Evolutionary conservation across 92 coral and sea anemone species (phyloP), one percentile per base, ranked within the genome.

Genomic region (Isaurus tuberculatus): DNA sequence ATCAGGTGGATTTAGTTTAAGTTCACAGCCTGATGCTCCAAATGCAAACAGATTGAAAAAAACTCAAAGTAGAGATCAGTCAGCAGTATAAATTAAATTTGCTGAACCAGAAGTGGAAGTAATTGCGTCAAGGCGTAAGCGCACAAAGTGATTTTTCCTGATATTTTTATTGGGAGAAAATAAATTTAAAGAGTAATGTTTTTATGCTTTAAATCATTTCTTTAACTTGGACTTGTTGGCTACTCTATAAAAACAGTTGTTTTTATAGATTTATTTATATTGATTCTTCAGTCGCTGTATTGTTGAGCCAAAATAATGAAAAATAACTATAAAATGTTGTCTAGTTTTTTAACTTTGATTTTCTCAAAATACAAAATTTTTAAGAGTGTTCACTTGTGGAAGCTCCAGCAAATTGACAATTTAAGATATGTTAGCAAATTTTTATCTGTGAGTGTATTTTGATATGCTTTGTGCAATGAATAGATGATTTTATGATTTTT

Each of bases 81-180:
- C 73, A 30, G 73, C 75, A 46, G 70, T 61, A 46, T 70, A 73
- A 55, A 79, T 79, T 46, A 79, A 32, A 53, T 80, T 80, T 80
- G 84, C 70, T 20, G 70, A 61, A 71, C 84, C 84, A 60, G 60
- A 48, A 11, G 32, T 80, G 28, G 84, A 80, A 64, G 84, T 80
- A 80, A 58, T 65, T 32, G 75, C 34, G 37, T 37, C 66, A 57
- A 40, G 40, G n/a, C 60, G 79, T 23, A 73, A 57, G 34, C 28
- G 40, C 79, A 48, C 61, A 43, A 32, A 73, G 60, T 73, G 61
- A 32, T 16, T 73, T 32, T 32, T 43, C 19, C 61, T 43, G 34
- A 32, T 42, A 57, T 40, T 40, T 43, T 43, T 73, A 14, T 32
- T 40, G 20, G 55, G 53, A 27, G 55, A 43, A 51, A 51, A 51